Conservation (phyloP, 2,888 invertebrate genomes). For the Tryphoninae sp. region DNA sequence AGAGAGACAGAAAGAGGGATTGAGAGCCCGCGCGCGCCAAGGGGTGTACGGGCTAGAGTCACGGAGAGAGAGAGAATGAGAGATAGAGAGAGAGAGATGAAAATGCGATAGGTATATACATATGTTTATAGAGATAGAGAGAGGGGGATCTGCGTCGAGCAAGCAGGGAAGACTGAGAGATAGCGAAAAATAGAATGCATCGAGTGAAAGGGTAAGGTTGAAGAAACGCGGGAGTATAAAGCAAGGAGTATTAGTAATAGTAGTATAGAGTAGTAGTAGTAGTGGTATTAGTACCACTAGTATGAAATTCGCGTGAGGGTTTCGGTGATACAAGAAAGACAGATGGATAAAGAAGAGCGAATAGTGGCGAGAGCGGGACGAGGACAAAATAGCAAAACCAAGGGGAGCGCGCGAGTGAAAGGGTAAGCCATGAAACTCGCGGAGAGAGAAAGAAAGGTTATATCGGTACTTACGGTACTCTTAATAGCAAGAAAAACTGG, state of each 20-base stretch:
- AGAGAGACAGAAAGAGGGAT: constrained; percentile 52
- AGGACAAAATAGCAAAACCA: constrained; percentile 13
- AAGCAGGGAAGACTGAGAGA: constrained; percentile 48
- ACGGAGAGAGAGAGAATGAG: constrained; percentile 49
- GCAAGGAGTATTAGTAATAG: constrained; percentile 23
- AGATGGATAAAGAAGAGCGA: constrained; percentile 56
- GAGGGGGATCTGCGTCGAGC: constrained; percentile 56
- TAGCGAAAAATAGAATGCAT: constrained; percentile 57
- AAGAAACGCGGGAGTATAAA: constrained; percentile 53
- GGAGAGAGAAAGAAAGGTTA: constrained; percentile 39
- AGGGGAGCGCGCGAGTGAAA: constrained; percentile 59
- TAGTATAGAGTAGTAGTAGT: constrained; percentile 6
- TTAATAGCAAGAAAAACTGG: constrained; percentile 50
- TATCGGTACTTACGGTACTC: constrained; percentile 45
- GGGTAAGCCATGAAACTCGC: constrained; percentile 43
- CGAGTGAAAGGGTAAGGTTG: constrained; percentile 66
- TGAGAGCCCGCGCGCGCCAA: constrained; percentile 31
- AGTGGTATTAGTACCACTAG: background rate
- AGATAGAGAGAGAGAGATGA: constrained; percentile 44
- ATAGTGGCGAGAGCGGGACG: background rate
- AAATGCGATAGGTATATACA: constrained; percentile 42
- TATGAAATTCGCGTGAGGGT: constrained; percentile 38
- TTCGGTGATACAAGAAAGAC: constrained; percentile 57
- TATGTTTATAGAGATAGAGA: constrained; percentile 51
- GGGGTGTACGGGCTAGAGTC: constrained; percentile 54